Conservation (phyloP, 2,797 vertebrate species). For the Pseudopleuronectes americanus region DNA sequence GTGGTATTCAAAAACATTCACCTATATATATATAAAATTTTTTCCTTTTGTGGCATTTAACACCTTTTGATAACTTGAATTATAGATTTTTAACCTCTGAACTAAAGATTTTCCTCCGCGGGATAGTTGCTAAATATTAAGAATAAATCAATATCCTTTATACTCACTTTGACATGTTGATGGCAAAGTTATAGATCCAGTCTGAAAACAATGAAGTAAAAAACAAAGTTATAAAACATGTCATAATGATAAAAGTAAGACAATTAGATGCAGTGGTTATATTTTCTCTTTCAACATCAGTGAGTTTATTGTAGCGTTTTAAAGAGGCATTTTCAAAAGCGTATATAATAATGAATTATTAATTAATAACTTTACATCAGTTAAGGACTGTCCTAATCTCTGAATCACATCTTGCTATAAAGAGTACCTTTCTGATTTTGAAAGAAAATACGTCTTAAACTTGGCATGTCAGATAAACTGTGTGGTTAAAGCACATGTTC, state of each 20-base stretch:
- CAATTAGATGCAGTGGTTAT: not conserved
- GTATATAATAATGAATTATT: not conserved
- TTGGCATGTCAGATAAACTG: not conserved
- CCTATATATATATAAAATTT: not conserved
- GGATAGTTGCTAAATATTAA: not conserved
- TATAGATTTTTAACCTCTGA: not conserved
- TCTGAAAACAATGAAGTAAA: slow-evolving; percentile 58
- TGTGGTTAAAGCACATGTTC: not conserved
- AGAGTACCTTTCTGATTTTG: not conserved
- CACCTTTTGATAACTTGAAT: not conserved
- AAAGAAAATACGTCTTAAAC: not conserved
- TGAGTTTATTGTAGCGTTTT: too few species aligned
- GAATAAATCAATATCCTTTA: not conserved
- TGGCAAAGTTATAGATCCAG: slow-evolving; percentile 32
- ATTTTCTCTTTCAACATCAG: not conserved
- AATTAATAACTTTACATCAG: not conserved
- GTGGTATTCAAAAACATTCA: not conserved
- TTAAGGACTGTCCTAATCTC: too few species aligned
- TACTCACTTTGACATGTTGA: slow-evolving; percentile 83
- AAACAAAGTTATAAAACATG: not conserved
- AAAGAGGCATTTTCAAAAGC: too few species aligned
- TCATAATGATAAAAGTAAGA: not conserved
- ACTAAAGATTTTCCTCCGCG: not conserved
- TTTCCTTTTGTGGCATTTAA: too few species aligned
- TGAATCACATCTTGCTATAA: not conserved